These are phyloP conservation scores for Mus caroli DNA, from an alignment of 2,797 vertebrate species.

Conservation along the genomic window DNA sequence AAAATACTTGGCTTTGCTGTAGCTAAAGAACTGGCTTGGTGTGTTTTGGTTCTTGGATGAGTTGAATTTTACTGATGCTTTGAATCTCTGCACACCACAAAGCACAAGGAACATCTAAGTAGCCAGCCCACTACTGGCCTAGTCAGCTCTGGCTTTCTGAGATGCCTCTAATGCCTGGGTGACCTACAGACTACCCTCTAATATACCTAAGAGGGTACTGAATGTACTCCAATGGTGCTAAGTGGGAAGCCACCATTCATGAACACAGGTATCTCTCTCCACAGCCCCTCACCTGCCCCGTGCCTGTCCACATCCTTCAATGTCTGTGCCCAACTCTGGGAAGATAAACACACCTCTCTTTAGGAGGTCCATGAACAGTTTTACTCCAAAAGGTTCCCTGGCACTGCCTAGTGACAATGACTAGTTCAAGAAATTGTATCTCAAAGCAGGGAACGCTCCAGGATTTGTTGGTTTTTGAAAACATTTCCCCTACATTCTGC, in stretches of 20 bases:
- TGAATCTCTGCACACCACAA: slow-evolving; percentile 17
- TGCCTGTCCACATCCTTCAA: not conserved
- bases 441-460: not conserved
- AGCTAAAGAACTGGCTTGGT: slow-evolving; percentile 48
- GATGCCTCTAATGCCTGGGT: not conserved
- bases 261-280: not conserved
- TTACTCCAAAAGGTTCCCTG: slow-evolving; percentile 36
- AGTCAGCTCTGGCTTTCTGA: not conserved
- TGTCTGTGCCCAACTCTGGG: not conserved
- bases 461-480: slow-evolving; percentile 23
- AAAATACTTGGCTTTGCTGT: slow-evolving; percentile 66
- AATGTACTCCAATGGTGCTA: not conserved
- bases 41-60: slow-evolving; percentile 34
- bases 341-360: not conserved
- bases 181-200: not conserved
- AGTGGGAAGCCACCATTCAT: not conserved
- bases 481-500: not conserved
- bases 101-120: slow-evolving; percentile 53
- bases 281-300: not conserved
- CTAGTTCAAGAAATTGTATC: slow-evolving; percentile 26
- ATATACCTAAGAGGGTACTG: not conserved
- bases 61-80: slow-evolving; percentile 55
- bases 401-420: slow-evolving; percentile 2
- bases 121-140: slow-evolving; percentile 28
- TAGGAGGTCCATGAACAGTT: not conserved